Evolutionary conservation across 1,140 invertebrate genomes (phyloP).

Genomic region (Harpegnathos saltator): DNA sequence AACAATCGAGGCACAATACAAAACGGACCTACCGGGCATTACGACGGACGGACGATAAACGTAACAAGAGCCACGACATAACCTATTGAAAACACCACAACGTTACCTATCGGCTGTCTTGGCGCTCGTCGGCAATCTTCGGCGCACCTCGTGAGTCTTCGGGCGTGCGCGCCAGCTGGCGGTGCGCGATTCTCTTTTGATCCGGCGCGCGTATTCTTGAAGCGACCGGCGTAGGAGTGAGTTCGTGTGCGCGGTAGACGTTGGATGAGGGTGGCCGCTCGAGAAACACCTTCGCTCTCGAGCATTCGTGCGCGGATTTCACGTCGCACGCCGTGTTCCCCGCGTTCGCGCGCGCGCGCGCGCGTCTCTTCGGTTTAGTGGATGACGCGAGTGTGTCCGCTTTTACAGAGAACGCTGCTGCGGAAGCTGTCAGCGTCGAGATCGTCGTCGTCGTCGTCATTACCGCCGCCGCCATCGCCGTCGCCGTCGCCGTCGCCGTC

Average conservation of each 20-base stretch:
- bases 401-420: neutral
- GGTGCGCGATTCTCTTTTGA: constrained; percentile 57
- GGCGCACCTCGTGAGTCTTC: constrained; percentile 71
- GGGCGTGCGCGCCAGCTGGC: constrained; percentile 69
- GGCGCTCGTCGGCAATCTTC: constrained; percentile 71
- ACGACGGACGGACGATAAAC: too few species aligned
- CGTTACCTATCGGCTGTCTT: neutral
- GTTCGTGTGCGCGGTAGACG: constrained; percentile 74
- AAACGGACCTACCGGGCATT: too few species aligned
- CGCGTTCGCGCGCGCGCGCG: neutral
- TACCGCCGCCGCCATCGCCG: neutral
- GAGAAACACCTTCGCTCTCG: constrained; percentile 58
- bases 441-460: neutral
- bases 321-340: neutral
- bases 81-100: too few species aligned
- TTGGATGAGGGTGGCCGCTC: constrained; percentile 71
- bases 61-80: too few species aligned
- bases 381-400: constrained; percentile 49
- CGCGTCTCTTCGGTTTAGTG: neutral
- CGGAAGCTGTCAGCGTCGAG: neutral
- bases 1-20: too few species aligned
- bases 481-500: neutral
- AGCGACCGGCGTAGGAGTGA: constrained; percentile 83
- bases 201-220: constrained; percentile 82
- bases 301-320: neutral